These are phyloP conservation scores for Ancistrus triradiatus DNA, from an alignment of 2,113 vertebrate genomes.

Conservation along the genomic window DNA sequence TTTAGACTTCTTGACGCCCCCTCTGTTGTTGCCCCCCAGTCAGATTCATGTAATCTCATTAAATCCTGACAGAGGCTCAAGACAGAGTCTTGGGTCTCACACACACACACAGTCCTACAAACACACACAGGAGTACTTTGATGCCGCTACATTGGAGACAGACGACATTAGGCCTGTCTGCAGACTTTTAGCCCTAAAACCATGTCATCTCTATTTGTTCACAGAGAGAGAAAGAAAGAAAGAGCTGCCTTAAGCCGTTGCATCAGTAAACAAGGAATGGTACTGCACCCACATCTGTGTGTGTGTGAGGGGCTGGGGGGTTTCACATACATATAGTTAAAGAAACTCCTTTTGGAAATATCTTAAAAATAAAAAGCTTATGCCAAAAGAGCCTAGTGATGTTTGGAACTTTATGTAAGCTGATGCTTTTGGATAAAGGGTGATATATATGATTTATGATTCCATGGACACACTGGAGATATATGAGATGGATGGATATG, in stretches of 20 bases:
- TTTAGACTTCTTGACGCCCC: constrained; percentile 76
- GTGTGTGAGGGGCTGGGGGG: no score
- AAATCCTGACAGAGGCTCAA: constrained; percentile 72
- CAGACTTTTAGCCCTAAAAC: constrained; percentile 48
- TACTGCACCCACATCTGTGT: constrained; percentile 31
- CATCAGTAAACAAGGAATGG: constrained; percentile 41
- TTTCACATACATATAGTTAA: no score
- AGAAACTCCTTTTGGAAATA: no score
- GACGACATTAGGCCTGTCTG: constrained; percentile 72
- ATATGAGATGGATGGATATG: no score
- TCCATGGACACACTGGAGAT: no score
- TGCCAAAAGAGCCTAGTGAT: no score
- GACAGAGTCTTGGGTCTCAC: constrained; percentile 70
- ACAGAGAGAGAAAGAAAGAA: constrained; percentile 36
- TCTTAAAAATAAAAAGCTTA: no score
- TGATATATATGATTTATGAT: no score
- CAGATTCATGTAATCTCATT: constrained; percentile 72
- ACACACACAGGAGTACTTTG: constrained; percentile 49
- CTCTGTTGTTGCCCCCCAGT: constrained; percentile 61
- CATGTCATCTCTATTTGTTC: constrained; percentile 51
- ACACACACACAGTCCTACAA: constrained; percentile 30
- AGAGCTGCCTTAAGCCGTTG: constrained; percentile 24
- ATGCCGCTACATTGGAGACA: constrained; percentile 71
- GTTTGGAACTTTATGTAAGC: no score
- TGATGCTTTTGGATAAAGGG: no score